Base-by-base conservation (phyloP, 92 coral and sea anemone species). In the Parazoanthus atlanticus region DNA sequence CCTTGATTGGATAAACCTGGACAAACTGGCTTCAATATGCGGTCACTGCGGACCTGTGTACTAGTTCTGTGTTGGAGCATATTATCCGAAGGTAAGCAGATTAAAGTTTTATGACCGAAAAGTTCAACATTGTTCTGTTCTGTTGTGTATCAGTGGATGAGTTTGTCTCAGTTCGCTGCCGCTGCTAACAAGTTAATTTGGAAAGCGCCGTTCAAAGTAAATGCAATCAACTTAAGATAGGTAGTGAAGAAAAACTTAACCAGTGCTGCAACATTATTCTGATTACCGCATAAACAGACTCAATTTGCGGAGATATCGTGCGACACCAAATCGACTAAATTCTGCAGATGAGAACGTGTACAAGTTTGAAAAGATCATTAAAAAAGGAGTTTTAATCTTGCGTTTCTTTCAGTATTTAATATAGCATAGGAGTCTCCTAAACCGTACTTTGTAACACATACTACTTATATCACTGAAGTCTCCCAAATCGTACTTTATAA, bases 51-150 rank as follows among this genome's bases (percentile, higher is more conserved):
- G 70, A 80, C 61, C 26, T 80, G 71, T 54, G 84, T 31, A 6
- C 1, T 80, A 21, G 84, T 80, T 28, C 71, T 80, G 29, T 80
- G 72, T 40, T 80, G 70, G 84, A n/a, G 7, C 70, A 52, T 67
- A 19, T 13, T 15, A n/a, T 56, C 72, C 2, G 32, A 19, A 80
- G 84, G 84, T 80, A 80, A 80, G 84, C 66, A 28, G 38, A 56
- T 54, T 54, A 54, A 80, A 80, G 29, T 31, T 31, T 80, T 19
- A 80, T 80, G 47, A 54, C 72, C 6, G 13, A 11, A 67, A 28
- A 32, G 6, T 52, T 33, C 31, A n/a, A n/a, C 67, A 47, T 15
- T 80, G 47, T 31, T 11, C 40, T 78, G 8, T 61, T 61, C 69
- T 7, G 69, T 23, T 61, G 69, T 61, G n/a, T 58, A 56, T 17